Evolutionary conservation across 2,113 vertebrate genomes (phyloP), one percentile per base, ranked within the genome.

Genomic region (Salminus brasiliensis): DNA sequence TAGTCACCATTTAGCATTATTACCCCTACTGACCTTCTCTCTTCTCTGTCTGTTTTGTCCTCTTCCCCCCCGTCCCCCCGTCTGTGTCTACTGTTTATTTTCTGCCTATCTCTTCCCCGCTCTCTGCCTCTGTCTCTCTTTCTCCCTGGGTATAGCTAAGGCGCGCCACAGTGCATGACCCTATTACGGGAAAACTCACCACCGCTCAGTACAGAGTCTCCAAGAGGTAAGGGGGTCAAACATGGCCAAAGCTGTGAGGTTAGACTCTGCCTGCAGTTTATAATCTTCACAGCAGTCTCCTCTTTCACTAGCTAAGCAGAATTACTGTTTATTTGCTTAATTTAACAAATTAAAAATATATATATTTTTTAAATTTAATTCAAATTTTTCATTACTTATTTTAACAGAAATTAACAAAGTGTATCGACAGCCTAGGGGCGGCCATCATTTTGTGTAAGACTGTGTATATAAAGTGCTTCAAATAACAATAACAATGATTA

Each of bases 161-260:
- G 91, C 95, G 96, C 89, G 97, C 97, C 94, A 97, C 97, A 92
- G 96, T 98, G 93, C 96, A 98, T 96, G 96, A 98, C 94, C 95
- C 96, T 86, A 89, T 93, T 95, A 98, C 96, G 89, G 96, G 97
- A 93, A 94, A 97, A 94, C 94, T 98, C 94, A 96, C 93, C 89
- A 97, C 96, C 89, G 96, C 96, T 93, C 93, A 95, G 81, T 98
- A 98, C 97, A 96, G 97, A 97, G 95, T 99, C 93, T 98, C 96
- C 94, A 98, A 98, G 95, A 98, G 97, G 97, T 99, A 98, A 99
- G 96, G 94, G 97, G 95, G 97, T 96, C 98, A 96, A 94, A 55
- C 16, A 55, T 3, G 93, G 89, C 89, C 78, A 84, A 73, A 84
- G 87, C 85, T 89, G 74, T 23, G 52, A 23, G 52, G 21, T 2